Conservation (phyloP, 2,113 vertebrate genomes). For the Salvelinus fontinalis region DNA sequence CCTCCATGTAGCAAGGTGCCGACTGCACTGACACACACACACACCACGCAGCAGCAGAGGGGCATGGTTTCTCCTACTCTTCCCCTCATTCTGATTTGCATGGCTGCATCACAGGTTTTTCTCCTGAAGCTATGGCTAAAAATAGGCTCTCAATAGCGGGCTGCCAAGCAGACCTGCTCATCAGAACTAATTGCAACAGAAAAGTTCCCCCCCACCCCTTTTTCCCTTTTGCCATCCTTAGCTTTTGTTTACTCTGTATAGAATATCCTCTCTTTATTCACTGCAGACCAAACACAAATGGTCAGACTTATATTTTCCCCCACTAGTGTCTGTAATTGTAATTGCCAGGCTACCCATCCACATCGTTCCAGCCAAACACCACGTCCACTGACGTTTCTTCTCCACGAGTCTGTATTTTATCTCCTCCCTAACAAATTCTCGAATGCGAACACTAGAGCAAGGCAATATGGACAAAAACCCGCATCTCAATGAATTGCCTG, state of each 20-base stretch:
- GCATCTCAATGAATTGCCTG: too few relatives aligned
- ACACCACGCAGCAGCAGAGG: constrained; percentile 19
- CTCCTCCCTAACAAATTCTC: too few relatives aligned
- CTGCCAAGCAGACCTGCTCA: constrained; percentile 61
- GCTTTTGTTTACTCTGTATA: constrained; percentile 3
- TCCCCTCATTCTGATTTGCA: constrained; percentile 40
- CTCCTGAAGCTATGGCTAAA: constrained; percentile 56
- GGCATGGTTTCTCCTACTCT: constrained; percentile 23
- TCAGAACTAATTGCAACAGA: constrained; percentile 64
- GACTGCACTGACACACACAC: constrained; percentile 10
- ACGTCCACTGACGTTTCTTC: too few relatives aligned
- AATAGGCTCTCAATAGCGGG: constrained; percentile 56
- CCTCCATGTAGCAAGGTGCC: not conserved
- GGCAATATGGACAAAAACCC: too few relatives aligned
- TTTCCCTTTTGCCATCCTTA: not conserved
- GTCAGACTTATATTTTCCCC: too few relatives aligned
- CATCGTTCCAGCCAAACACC: too few relatives aligned
- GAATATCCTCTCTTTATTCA: not conserved
- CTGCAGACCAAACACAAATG: not conserved
- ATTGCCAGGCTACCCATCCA: too few relatives aligned
- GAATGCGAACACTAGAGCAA: too few relatives aligned
- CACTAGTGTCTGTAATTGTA: too few relatives aligned
- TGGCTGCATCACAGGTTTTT: constrained; percentile 54
- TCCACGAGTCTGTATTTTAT: too few relatives aligned
- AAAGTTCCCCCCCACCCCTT: constrained; percentile 21